phyloP scores from a whole-genome alignment of 2,113 vertebrate genomes.

The Ancistrus triradiatus region DNA sequence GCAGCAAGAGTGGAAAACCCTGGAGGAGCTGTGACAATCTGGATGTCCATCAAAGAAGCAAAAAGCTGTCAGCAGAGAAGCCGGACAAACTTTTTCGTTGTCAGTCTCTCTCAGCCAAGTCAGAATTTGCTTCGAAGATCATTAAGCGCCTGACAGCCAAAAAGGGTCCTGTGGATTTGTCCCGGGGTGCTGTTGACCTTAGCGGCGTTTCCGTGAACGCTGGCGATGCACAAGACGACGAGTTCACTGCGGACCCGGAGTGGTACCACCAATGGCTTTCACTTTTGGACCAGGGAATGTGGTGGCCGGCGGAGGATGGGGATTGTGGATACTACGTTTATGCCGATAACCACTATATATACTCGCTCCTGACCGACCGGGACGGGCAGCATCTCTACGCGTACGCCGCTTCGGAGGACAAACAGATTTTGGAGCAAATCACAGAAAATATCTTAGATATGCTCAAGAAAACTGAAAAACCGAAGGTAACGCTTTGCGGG shows the following conservation, averaged over 20 bases:
- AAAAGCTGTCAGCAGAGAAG: constrained; percentile 53
- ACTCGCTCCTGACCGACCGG: constrained; percentile 87
- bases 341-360: constrained; percentile 82
- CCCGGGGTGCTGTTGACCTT: constrained; percentile 43
- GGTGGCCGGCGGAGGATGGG: constrained; percentile 89
- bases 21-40: constrained; percentile 67
- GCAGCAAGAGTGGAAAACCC: constrained; percentile 48
- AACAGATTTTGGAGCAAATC: constrained; percentile 66
- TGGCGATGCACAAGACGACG: constrained; percentile 58
- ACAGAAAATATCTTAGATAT: constrained; percentile 63
- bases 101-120: constrained; percentile 60
- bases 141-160: constrained; percentile 67
- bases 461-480: constrained; percentile 65
- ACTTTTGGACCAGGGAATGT: constrained; percentile 82
- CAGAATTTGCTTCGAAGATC: constrained; percentile 65
- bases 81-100: constrained; percentile 44
- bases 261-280: constrained; percentile 89
- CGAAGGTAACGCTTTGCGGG: constrained; percentile 76
- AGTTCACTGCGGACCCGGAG: constrained; percentile 68
- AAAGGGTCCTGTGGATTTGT: constrained; percentile 85
- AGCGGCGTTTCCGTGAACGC: constrained; percentile 62
- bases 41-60: constrained; percentile 37
- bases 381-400: constrained; percentile 83
- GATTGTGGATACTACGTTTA: constrained; percentile 91
- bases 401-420: constrained; percentile 72